Base-by-base conservation (phyloP, 2,888 invertebrate genomes). In the Temnothorax ravouxi region DNA sequence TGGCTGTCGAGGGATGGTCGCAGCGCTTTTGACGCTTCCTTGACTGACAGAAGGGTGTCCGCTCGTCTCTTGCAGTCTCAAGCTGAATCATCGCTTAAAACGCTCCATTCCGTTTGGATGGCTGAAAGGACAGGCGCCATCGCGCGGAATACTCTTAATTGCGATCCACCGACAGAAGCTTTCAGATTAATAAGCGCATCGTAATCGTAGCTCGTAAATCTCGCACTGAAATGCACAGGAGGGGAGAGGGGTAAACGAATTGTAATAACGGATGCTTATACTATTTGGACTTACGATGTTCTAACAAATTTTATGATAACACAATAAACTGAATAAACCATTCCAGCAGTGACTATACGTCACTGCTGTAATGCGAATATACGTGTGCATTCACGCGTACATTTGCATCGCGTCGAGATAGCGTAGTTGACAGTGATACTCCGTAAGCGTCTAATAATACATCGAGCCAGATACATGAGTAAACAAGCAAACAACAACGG, bases 1-100 rank as follows among this genome's bases (percentile, higher is more conserved):
- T 94, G 94, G 93, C 94, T 92, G 93, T 93, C 93, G 93, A 92
- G 92, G 88, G 92, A 90, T 88, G 90, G 88, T 89, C 87, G 86
- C 83, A 87, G 89, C 52, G 77, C 88, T 91, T 91, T 91, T 91
- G 90, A 92, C 91, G 91, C 91, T 90, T 91, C 88, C 89, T 90
- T 89, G 90, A 91, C 87, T 89, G 90, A 88, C 90, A 83, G 84
- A 71, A 89, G 89, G 90, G 90, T 86, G 77, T 88, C 67, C 34
- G 69, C 80, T 86, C 84, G 25, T 83, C 79, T 83, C 84, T 62
- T 71, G 82, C 77, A 84, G 75, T 85, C 89, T 88, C 88, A 76
- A 83, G 88, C 88, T 91, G 91, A 91, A 90, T 92, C 92, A 92
- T 90, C 91, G 88, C 88, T 90, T 87, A 88, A 90, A 91, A 87